Evolutionary conservation across 2,888 invertebrate genomes (phyloP), one percentile per base, ranked within the genome.

Genomic region (Amphipoea oculea): DNA sequence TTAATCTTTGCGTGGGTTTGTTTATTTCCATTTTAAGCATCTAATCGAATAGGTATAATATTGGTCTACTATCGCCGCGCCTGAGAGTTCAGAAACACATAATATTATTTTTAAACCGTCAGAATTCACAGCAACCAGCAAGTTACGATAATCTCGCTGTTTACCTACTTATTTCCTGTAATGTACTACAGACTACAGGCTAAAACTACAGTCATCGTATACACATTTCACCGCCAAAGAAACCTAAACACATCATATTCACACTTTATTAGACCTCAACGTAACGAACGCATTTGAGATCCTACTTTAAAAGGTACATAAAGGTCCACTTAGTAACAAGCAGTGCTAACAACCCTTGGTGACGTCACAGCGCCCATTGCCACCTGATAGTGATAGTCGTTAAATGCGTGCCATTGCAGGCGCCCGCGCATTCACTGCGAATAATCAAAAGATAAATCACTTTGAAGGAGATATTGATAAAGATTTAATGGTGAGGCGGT

Each of bases 341-440:
- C 89, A 90, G 86, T 90, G 90, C 91, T 93, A 93, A 94, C 93
- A 93, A 93, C 91, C 90, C 86, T 76, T 76, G 84, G 81, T 86
- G 85, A 90, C 88, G 89, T 89, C 88, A 88, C 86, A 84, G 66
- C 63, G 82, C 83, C 63, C 87, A 91, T 93, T 91, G 90, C 92
- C 92, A 93, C 93, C 91, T 87, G 89, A 91, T 89, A 85, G 86
- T 88, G 91, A 91, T 92, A 88, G 91, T 91, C 90, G 90, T 89
- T 93, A 93, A 92, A 92, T 92, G 90, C 87, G 76, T 88, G 89
- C 90, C 89, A 86, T 81, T 79, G 82, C 88, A 82, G 81, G 87
- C 88, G 87, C 88, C 84, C 81, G 78, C 84, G 87, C 89, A 89
- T 88, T 89, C 84, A 86, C 81, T 78, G 75, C 74, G 66, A 73